Conservation (phyloP, 2,113 vertebrate species). For the Marmota monax region DNA sequence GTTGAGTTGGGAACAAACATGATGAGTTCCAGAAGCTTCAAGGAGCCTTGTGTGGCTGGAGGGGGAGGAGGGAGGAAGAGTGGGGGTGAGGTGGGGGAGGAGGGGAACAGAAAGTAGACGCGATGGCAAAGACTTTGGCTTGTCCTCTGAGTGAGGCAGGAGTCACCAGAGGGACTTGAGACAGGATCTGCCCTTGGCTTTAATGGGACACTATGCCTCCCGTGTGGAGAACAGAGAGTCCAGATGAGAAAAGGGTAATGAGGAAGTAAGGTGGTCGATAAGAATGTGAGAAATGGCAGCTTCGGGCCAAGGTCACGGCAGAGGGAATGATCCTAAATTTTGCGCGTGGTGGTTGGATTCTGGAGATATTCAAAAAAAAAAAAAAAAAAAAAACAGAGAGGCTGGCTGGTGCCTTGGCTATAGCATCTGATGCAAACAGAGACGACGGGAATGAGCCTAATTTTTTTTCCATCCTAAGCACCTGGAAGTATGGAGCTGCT, state of each 20-base stretch:
- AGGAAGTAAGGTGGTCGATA: not conserved
- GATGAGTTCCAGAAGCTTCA: not conserved
- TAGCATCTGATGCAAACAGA: not conserved
- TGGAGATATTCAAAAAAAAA: not conserved
- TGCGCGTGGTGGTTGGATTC: not conserved
- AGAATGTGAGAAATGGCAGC: too few species aligned
- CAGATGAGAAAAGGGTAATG: too few species aligned
- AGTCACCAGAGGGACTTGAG: not conserved
- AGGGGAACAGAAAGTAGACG: too few species aligned
- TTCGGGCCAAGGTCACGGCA: too few species aligned
- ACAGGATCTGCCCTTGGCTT: not conserved
- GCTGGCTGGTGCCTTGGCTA: not conserved
- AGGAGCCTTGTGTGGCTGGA: not conserved
- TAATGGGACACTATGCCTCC: not conserved
- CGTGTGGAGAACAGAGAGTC: not conserved
- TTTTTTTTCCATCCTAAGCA: not conserved
- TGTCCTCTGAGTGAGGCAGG: not conserved
- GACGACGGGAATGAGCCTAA: not conserved
- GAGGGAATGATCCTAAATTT: not conserved
- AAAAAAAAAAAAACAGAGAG: too few species aligned
- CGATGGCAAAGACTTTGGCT: not conserved
- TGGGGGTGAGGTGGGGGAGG: too few species aligned
- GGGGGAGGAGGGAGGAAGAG: not conserved
- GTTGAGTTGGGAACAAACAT: not conserved
- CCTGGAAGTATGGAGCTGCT: not conserved